These are phyloP conservation scores for Copidosoma aretas DNA, from an alignment of 2,888 invertebrate species.

Conservation along the genomic window DNA sequence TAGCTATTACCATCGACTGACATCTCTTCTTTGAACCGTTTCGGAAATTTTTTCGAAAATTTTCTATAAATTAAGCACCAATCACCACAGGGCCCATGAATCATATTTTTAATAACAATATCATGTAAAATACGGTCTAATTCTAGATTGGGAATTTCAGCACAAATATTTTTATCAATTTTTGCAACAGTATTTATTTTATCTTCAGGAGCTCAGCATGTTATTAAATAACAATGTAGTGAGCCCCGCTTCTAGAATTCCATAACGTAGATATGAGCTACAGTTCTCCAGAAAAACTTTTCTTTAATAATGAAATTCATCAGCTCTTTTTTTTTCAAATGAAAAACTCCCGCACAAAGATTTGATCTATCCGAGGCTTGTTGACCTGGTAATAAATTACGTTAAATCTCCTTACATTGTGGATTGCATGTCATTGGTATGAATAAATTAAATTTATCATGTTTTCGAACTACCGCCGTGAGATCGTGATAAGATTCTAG, in stretches of 20 bases:
- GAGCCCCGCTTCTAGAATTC: constrained; percentile 28
- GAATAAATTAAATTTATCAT: constrained; percentile 39
- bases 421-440: constrained; percentile 40
- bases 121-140: constrained; percentile 45
- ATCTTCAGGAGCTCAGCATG: constrained; percentile 26
- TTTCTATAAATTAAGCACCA: constrained; percentile 22
- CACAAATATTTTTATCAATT: constrained; percentile 39
- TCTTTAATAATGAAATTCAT: constrained; percentile 25
- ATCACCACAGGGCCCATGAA: constrained; percentile 54
- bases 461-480: constrained; percentile 39
- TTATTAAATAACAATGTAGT: constrained; percentile 27
- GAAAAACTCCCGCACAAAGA: constrained; percentile 29
- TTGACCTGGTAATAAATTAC: constrained; percentile 30
- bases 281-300: constrained; percentile 23
- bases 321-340: constrained; percentile 25
- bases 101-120: constrained; percentile 51
- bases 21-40: constrained; percentile 27
- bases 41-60: constrained; percentile 8
- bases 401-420: constrained; percentile 31
- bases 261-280: constrained; percentile 28
- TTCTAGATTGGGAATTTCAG: constrained; percentile 50
- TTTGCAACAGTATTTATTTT: constrained; percentile 36
- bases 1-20: constrained; percentile 44
- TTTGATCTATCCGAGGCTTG: constrained; percentile 32
- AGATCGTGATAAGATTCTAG: constrained; percentile 42